Evolutionary conservation across 1,140 invertebrate species (phyloP).

Genomic region (Listronotus bonariensis): DNA sequence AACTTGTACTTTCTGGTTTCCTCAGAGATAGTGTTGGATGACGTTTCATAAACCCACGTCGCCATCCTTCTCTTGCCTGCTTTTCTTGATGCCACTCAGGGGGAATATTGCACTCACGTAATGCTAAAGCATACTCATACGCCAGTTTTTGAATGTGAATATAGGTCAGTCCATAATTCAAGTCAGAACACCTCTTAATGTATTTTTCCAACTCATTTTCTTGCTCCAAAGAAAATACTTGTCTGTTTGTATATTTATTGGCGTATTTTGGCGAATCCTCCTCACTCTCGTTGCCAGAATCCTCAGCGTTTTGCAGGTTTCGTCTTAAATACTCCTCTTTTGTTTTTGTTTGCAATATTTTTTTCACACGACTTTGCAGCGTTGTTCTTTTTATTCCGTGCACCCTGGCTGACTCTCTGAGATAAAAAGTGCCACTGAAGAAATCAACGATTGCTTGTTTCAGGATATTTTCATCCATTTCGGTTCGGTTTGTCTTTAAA

Average conservation of each 20-base stretch:
- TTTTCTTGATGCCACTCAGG: background rate
- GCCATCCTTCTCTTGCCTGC: background rate
- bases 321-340: no score
- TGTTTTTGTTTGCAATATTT: background rate
- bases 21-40: background rate
- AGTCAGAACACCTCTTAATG: background rate
- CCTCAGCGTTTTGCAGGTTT: background rate
- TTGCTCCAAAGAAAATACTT: no score
- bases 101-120: background rate
- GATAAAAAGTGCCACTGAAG: background rate
- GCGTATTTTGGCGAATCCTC: background rate
- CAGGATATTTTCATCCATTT: background rate
- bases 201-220: background rate
- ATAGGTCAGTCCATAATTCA: background rate
- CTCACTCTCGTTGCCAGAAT: background rate
- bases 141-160: no score
- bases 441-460: background rate
- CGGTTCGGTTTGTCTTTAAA: background rate
- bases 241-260: no score
- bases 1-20: background rate
- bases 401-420: background rate
- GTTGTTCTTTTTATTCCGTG: background rate
- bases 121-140: background rate
- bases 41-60: background rate
- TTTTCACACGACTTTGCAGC: constrained; percentile 3